These are phyloP conservation scores for Sylvicapra grimmia DNA, from an alignment of 2,113 vertebrate species.

Conservation along the genomic window DNA sequence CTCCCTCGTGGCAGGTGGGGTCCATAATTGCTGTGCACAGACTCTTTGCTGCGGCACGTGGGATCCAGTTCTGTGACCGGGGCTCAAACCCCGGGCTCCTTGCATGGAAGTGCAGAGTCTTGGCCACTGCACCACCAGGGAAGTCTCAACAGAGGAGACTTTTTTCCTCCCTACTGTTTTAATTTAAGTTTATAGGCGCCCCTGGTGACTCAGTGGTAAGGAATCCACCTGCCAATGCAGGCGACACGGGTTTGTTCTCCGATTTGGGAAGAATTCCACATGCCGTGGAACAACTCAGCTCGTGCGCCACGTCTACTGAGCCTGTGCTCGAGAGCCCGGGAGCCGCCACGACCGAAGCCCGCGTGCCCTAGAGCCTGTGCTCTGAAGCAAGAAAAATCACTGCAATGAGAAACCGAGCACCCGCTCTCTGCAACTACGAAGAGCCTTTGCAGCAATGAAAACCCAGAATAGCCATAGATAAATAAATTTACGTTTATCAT, in stretches of 20 bases:
- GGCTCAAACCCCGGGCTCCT: not conserved
- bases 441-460: not conserved
- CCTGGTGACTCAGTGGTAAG: not conserved
- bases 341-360: not conserved
- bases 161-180: not conserved
- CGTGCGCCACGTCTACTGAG: fast-evolving
- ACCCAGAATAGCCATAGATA: not conserved
- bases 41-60: not conserved
- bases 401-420: not conserved
- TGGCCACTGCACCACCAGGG: not conserved
- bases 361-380: not conserved
- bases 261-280: not conserved
- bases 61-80: not conserved
- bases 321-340: not conserved
- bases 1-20: not conserved
- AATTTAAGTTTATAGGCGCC: not conserved
- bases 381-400: not conserved
- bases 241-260: not conserved
- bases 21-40: fast-evolving
- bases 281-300: not conserved
- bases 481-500: not conserved
- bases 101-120: not conserved
- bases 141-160: not conserved
- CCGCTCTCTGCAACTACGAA: not conserved
- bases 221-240: not conserved